phyloP scores from a whole-genome alignment of 2,888 invertebrate species.

The Cyclophora punctaria region DNA sequence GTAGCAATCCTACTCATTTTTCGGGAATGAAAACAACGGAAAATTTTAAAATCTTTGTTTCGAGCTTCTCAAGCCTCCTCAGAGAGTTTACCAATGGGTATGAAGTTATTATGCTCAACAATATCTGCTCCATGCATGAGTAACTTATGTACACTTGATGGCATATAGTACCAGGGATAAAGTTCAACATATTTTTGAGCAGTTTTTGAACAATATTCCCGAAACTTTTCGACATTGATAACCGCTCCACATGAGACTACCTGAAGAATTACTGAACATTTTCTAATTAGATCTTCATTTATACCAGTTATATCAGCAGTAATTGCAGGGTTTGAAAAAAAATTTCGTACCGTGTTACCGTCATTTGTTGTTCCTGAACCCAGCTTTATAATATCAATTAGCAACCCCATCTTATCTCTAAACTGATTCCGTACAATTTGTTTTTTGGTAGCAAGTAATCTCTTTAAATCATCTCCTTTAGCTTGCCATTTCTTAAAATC shows the following conservation, averaged over 20 bases:
- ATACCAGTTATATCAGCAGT: background rate
- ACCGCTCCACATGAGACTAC: slow-evolving; percentile 1
- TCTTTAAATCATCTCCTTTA: background rate
- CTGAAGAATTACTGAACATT: slow-evolving; percentile 1
- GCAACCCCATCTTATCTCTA: background rate
- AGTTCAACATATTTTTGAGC: background rate
- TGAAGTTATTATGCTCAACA: background rate
- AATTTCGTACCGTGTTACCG: background rate
- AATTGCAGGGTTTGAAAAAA: background rate
- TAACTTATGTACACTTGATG: background rate
- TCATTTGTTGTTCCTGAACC: background rate
- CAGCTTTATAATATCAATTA: background rate
- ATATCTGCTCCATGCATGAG: background rate
- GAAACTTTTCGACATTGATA: slow-evolving; percentile 1
- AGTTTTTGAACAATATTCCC: slow-evolving; percentile 1
- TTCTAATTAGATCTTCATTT: slow-evolving; percentile 1
- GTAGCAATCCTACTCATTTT: background rate
- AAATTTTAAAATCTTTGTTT: background rate
- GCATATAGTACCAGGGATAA: background rate
- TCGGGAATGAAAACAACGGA: background rate
- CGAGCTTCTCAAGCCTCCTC: background rate
- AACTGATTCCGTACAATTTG: background rate
- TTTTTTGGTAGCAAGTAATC: background rate
- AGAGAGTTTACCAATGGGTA: background rate
- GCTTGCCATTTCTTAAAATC: background rate